phyloP scores from a whole-genome alignment of 2,888 invertebrate species.

The Tipula lateralis region DNA sequence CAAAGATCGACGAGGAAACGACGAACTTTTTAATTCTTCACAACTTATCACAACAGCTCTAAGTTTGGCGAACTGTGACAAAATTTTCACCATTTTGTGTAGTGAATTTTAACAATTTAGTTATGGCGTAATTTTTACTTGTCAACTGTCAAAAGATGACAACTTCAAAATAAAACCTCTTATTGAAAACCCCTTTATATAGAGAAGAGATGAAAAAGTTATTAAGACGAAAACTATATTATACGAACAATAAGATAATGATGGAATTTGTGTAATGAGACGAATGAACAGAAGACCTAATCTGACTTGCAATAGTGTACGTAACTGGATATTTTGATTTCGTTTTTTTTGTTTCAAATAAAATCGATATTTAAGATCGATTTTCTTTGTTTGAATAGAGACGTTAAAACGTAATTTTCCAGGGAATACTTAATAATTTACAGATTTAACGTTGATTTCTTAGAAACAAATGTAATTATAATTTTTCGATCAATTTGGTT shows the following conservation, averaged over 20 bases:
- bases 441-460: background rate
- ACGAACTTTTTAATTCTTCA: too few relatives aligned
- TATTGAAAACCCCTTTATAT: too few relatives aligned
- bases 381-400: background rate
- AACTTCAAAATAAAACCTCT: too few relatives aligned
- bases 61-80: too few relatives aligned
- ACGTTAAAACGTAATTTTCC: background rate
- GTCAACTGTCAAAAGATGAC: too few relatives aligned
- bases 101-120: too few relatives aligned
- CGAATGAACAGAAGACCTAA: background rate
- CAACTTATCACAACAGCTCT: too few relatives aligned
- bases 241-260: background rate
- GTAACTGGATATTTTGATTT: background rate
- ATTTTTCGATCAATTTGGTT: background rate
- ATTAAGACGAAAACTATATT: background rate
- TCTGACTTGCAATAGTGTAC: background rate
- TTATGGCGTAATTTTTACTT: too few relatives aligned
- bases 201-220: background rate
- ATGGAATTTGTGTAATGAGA: background rate
- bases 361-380: background rate
- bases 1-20: too few relatives aligned
- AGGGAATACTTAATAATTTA: background rate
- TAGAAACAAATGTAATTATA: background rate
- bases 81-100: too few relatives aligned
- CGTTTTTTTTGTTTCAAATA: background rate